Percentiles rank a stretch among this genome's conserved stretches.
Conservation (phyloP, 35 echinoderm and acorn worm genomes). For the Stichopus chloronotus region DNA sequence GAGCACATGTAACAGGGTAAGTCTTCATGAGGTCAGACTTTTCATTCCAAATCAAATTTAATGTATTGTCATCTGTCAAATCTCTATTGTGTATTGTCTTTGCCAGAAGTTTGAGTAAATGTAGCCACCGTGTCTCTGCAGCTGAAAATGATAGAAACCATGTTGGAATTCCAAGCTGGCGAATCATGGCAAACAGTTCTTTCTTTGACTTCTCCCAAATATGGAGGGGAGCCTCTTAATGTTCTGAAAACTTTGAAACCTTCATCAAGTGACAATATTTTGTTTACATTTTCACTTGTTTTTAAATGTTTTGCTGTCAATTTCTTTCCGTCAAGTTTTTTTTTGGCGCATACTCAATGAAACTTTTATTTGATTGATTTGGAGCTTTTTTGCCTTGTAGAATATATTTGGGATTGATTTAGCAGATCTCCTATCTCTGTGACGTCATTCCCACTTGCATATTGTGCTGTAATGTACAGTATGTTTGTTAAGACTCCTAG, state of each 20-base stretch:
- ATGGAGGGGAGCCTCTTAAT: no score
- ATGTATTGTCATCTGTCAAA: conserved; percentile 38
- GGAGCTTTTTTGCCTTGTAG: conserved; percentile 50
- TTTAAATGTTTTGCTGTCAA: no score
- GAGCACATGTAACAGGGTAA: conserved; percentile 69
- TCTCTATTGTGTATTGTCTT: conserved; percentile 51
- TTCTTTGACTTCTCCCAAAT: no score
- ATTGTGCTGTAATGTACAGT: conserved; percentile 38
- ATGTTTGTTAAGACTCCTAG: background rate
- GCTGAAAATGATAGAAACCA: conserved; percentile 64
- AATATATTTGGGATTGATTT: conserved; percentile 56
- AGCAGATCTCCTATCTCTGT: conserved; percentile 56
- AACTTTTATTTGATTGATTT: no score
- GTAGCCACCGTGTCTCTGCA: conserved; percentile 53
- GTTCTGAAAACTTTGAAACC: no score
- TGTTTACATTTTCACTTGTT: no score
- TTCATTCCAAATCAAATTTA: conserved; percentile 63
- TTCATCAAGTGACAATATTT: no score
- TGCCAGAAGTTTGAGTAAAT: conserved; percentile 58
- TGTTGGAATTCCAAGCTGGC: conserved; percentile 66
- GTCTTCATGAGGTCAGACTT: conserved; percentile 62
- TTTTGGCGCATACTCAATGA: no score
- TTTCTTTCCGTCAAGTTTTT: no score
- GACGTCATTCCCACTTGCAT: conserved; percentile 61
- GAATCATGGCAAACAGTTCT: conserved; percentile 46